Conservation (phyloP, 2,888 invertebrate genomes). For the Oxystoma pomonae region DNA sequence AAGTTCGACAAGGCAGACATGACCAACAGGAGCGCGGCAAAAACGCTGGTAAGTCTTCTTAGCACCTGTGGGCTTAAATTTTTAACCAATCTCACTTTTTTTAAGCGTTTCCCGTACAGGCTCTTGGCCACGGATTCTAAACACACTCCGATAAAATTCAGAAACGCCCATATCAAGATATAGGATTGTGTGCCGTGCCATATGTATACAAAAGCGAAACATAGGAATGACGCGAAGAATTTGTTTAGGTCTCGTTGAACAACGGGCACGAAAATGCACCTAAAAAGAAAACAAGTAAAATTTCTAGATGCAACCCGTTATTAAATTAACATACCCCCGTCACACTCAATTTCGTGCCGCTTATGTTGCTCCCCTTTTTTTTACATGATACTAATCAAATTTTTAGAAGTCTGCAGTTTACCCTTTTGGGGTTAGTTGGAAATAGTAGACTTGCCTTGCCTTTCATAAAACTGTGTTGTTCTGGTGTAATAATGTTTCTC, state of each 20-base stretch:
- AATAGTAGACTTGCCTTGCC: no score
- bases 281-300: conserved; percentile 50
- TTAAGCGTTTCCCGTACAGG: conserved; percentile 49
- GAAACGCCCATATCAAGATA: conserved; percentile 78
- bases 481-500: no score
- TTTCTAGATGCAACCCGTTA: no score
- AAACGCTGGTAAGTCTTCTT: conserved; percentile 62
- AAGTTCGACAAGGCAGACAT: conserved; percentile 83
- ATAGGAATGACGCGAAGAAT: conserved; percentile 66
- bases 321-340: no score
- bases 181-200: conserved; percentile 85
- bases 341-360: no score
- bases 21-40: conserved; percentile 67
- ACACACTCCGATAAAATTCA: conserved; percentile 79
- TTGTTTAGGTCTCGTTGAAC: conserved; percentile 51
- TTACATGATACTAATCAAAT: no score
- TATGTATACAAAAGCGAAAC: conserved; percentile 79
- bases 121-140: conserved; percentile 62
- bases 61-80: conserved; percentile 36
- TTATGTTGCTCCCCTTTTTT: no score
- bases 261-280: conserved; percentile 77
- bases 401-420: no score
- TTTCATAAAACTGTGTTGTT: no score
- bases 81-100: conserved; percentile 31
- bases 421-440: no score